Conservation (phyloP, 2,113 vertebrate genomes). For the Motacilla alba region DNA sequence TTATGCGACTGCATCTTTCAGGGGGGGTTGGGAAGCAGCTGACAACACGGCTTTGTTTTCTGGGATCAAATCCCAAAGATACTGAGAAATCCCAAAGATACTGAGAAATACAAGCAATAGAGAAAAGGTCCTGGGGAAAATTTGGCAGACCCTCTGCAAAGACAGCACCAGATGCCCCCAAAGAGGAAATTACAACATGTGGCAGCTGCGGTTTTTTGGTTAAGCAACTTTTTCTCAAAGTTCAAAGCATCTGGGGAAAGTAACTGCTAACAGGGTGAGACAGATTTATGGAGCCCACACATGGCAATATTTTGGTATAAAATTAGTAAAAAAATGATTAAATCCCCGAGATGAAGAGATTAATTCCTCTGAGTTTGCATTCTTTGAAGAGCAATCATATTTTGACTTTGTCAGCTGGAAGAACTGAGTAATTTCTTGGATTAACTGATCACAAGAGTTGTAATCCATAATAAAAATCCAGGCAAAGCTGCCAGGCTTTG, state of each 20-base stretch:
- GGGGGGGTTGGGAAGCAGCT: neutral
- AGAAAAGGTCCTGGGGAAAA: neutral
- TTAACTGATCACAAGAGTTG: constrained; percentile 64
- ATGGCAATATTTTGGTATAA: constrained; percentile 80
- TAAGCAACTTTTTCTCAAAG: constrained; percentile 69
- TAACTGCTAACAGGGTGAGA: constrained; percentile 70
- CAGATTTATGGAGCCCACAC: constrained; percentile 78
- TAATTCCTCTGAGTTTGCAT: constrained; percentile 62
- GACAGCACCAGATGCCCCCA: constrained; percentile 58
- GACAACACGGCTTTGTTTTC: constrained; percentile 22
- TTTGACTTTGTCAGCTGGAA: constrained; percentile 66
- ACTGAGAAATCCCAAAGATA: neutral
- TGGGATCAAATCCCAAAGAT: neutral
- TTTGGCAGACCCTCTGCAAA: neutral
- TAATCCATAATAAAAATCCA: constrained; percentile 56
- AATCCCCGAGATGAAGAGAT: constrained; percentile 69
- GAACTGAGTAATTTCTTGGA: constrained; percentile 74
- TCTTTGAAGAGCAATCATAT: constrained; percentile 71
- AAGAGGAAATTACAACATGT: constrained; percentile 78
- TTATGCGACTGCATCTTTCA: neutral
- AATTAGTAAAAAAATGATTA: constrained; percentile 76
- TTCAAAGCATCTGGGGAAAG: constrained; percentile 76
- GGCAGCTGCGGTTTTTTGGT: constrained; percentile 59
- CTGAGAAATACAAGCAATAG: neutral
- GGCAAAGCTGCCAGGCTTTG: constrained; percentile 34